Conservation (phyloP, 2,113 vertebrate genomes). For the Oceanodroma tethys region DNA sequence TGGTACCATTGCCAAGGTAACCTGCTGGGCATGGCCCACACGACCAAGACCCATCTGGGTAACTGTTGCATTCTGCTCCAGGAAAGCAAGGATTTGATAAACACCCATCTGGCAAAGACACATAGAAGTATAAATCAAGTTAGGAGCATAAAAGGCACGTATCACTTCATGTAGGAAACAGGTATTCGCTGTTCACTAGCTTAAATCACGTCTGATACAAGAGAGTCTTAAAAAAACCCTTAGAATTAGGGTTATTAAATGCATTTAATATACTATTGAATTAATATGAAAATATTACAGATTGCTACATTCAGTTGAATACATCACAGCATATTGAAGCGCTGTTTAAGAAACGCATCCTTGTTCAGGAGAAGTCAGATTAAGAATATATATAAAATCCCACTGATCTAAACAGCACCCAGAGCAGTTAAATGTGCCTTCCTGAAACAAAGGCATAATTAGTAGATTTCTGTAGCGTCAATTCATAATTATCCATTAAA, state of each 20-base stretch:
- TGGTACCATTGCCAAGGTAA: constrained; percentile 89
- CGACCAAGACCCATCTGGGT: constrained; percentile 93
- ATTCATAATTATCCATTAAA: neutral
- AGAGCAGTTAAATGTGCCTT: neutral
- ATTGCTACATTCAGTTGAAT: neutral
- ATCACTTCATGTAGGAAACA: neutral
- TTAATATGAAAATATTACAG: neutral
- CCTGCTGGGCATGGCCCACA: constrained; percentile 91
- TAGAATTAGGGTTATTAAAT: neutral
- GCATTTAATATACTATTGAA: neutral
- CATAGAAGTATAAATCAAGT: neutral
- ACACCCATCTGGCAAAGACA: constrained; percentile 84
- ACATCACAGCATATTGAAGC: neutral
- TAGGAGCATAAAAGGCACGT: neutral
- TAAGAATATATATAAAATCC: neutral
- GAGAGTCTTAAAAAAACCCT: neutral
- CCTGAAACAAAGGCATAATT: neutral
- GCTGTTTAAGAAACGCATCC: neutral
- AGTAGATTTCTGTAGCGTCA: neutral
- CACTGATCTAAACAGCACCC: neutral
- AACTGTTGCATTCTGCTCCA: constrained; percentile 89
- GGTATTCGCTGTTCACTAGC: neutral
- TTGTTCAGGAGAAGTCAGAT: neutral
- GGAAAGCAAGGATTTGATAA: constrained; percentile 95
- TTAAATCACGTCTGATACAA: neutral